Evolutionary conservation across 2,113 vertebrate genomes (phyloP).

Genomic region (Myrmecophaga tridactyla): DNA sequence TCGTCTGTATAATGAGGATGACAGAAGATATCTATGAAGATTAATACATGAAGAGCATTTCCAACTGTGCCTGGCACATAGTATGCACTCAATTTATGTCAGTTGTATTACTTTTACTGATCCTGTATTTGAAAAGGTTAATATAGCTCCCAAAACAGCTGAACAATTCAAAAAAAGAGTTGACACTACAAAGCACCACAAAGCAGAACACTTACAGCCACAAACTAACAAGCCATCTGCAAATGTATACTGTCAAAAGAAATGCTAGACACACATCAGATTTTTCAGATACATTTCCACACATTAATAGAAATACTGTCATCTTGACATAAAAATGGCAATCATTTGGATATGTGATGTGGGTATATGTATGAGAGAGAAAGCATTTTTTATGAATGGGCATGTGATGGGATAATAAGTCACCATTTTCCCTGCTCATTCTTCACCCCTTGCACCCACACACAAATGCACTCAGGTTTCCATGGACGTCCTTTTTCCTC

Average conservation of each 20-base stretch:
- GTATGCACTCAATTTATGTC: neutral
- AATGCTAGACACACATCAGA: conserved; percentile 18
- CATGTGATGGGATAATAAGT: neutral
- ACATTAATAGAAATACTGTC: conserved; percentile 12
- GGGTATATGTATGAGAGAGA: neutral
- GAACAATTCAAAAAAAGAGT: neutral
- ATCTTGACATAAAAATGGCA: conserved; percentile 20
- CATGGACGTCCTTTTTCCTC: neutral
- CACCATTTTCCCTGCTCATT: neutral
- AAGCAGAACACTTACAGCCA: neutral
- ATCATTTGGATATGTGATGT: neutral
- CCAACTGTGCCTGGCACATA: rapidly evolving
- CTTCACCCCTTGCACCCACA: neutral
- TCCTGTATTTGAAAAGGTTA: neutral
- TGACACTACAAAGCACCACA: neutral
- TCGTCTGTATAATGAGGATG: neutral
- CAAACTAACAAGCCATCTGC: neutral
- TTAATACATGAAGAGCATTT: neutral
- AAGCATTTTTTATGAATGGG: neutral
- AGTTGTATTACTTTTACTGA: neutral
- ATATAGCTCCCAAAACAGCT: neutral
- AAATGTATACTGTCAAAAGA: neutral
- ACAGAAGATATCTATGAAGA: rapidly evolving
- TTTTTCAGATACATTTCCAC: neutral
- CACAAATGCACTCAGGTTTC: neutral